Evolutionary conservation across 1,140 invertebrate genomes (phyloP).

Genomic region (Charaxes varanes): DNA sequence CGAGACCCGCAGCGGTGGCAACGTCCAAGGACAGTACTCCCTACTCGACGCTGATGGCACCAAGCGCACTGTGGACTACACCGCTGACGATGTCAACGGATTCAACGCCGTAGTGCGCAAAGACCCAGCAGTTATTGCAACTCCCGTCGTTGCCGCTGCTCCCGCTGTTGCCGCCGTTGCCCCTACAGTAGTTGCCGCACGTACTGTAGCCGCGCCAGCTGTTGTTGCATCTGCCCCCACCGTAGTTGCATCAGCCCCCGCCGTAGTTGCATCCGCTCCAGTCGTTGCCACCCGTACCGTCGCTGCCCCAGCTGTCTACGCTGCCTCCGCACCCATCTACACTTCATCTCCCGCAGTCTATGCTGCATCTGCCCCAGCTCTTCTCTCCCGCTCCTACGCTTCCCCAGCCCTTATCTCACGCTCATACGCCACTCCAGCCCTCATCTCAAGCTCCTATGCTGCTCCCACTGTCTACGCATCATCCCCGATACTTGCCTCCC

Average conservation of each 20-base stretch:
- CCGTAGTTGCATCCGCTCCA: slow-evolving; percentile 15
- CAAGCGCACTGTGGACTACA: slow-evolving; percentile 40
- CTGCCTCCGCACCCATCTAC: slow-evolving; percentile 6
- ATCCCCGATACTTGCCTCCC: slow-evolving; percentile 1
- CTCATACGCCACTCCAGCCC: slow-evolving; percentile 5
- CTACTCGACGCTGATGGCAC: slow-evolving; percentile 68
- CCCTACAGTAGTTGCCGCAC: slow-evolving; percentile 13
- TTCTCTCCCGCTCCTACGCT: slow-evolving; percentile 8
- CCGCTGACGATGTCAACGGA: slow-evolving; percentile 62
- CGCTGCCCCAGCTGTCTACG: slow-evolving; percentile 13
- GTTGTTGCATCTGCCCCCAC: slow-evolving; percentile 17
- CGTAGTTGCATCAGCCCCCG: slow-evolving; percentile 16
- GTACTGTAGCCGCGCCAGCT: slow-evolving; percentile 7
- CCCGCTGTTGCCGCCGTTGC: slow-evolving; percentile 23
- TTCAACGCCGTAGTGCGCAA: slow-evolving; percentile 72
- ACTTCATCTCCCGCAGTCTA: slow-evolving; percentile 13
- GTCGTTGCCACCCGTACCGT: slow-evolving; percentile 21
- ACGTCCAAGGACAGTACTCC: slow-evolving; percentile 72
- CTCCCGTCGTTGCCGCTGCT: slow-evolving; percentile 16
- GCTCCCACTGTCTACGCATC: slow-evolving; percentile 11
- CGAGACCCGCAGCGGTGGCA: slow-evolving; percentile 71
- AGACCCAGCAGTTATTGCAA: slow-evolving; percentile 27
- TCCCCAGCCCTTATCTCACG: slow-evolving; percentile 13
- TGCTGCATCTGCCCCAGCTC: slow-evolving; percentile 11
- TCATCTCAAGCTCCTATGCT: slow-evolving; percentile 7